Conservation (phyloP, 2,797 vertebrate genomes). For the Squalus acanthias region DNA sequence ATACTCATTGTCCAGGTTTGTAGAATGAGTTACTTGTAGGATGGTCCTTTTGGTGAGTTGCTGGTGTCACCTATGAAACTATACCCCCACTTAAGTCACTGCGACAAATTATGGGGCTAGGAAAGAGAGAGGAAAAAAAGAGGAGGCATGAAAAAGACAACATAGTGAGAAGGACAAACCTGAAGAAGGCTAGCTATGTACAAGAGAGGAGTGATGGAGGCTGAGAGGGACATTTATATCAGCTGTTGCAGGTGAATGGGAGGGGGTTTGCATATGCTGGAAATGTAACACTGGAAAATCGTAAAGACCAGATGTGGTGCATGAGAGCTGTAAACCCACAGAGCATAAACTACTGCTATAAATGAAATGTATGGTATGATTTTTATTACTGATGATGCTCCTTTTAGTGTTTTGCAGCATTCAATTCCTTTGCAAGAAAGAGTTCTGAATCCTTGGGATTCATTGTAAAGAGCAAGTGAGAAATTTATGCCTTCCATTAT, state of each 20-base stretch:
- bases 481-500: neutral
- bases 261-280: neutral
- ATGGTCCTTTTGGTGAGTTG: neutral
- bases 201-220: neutral
- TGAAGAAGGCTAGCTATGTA: neutral
- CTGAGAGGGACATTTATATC: neutral
- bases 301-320: neutral
- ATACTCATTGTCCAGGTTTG: neutral
- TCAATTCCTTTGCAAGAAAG: neutral
- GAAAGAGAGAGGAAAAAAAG: neutral
- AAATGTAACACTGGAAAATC: neutral
- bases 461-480: neutral
- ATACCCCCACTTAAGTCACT: neutral
- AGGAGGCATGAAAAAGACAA: neutral
- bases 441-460: neutral
- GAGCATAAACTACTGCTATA: too few species aligned
- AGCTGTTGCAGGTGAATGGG: neutral
- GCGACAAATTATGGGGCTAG: neutral
- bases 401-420: neutral
- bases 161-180: too few species aligned
- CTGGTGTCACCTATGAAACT: neutral
- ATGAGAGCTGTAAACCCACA: neutral
- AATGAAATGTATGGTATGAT: neutral
- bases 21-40: neutral
- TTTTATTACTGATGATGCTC: neutral